A percentile compares a stretch with the other conserved stretches of the same genome.
Evolutionary conservation across 2,113 vertebrate genomes (phyloP).

Genomic region (Chaetodon auriga): DNA sequence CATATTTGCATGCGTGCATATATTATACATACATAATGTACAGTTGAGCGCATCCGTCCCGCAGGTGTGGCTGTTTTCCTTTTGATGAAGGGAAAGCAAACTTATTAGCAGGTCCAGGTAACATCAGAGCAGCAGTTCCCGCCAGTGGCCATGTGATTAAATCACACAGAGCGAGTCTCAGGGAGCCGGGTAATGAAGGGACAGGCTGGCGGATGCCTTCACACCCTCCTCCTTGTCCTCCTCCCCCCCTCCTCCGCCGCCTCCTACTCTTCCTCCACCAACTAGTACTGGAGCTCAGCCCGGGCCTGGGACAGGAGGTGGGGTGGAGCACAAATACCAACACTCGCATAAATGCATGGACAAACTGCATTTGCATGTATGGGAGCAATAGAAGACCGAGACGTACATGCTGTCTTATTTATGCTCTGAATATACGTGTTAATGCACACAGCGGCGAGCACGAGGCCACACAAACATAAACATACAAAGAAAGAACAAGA

Average conservation of each 20-base stretch:
- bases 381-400: slow-evolving; percentile 1
- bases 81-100: slow-evolving; percentile 73
- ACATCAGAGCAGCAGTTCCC: slow-evolving; percentile 63
- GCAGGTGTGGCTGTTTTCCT: slow-evolving; percentile 69
- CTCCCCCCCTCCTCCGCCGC: slow-evolving; percentile 5
- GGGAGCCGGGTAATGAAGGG: slow-evolving; percentile 63
- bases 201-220: slow-evolving; percentile 62
- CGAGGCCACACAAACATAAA: not conserved
- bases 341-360: slow-evolving; percentile 32
- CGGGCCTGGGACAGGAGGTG: slow-evolving; percentile 63
- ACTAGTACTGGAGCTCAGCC: slow-evolving; percentile 67
- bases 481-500: not conserved
- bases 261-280: slow-evolving; percentile 45
- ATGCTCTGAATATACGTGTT: slow-evolving; percentile 2
- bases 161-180: slow-evolving; percentile 61
- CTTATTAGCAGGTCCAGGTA: slow-evolving; percentile 72
- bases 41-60: slow-evolving; percentile 42
- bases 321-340: slow-evolving; percentile 64
- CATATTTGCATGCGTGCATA: slow-evolving; percentile 26
- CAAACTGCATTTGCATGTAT: slow-evolving; percentile 40
- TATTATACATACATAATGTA: slow-evolving; percentile 40
- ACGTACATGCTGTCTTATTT: slow-evolving; percentile 6
- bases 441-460: not conserved
- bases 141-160: slow-evolving; percentile 70
- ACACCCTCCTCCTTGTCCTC: slow-evolving; percentile 28